phyloP scores from a whole-genome alignment of 2,113 vertebrate species.

The Rhinoderma darwinii region DNA sequence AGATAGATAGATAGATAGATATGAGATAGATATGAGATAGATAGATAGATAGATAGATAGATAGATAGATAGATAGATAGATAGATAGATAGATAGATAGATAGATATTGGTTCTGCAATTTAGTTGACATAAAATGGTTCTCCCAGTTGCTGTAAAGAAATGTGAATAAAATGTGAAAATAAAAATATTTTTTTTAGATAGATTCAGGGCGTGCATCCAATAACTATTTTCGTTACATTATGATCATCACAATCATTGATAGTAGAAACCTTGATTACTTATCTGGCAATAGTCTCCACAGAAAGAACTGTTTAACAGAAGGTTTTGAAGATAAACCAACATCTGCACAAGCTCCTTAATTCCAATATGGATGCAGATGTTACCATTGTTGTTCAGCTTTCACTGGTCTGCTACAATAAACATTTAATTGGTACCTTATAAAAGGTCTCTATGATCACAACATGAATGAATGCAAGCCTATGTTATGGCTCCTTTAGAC shows the following conservation, averaged over 20 bases:
- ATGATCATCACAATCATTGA: neutral
- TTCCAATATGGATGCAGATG: slow-evolving; percentile 43
- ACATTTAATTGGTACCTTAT: slow-evolving; percentile 50
- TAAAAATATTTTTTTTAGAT: too few species aligned
- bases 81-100: too few species aligned
- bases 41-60: too few species aligned
- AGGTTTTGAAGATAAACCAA: slow-evolving; percentile 30
- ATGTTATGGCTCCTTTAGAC: slow-evolving; percentile 37
- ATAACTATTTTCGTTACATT: neutral
- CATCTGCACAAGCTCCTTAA: slow-evolving; percentile 36
- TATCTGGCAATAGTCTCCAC: neutral
- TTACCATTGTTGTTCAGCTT: slow-evolving; percentile 41
- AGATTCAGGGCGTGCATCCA: neutral
- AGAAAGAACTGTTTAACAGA: slow-evolving; percentile 8
- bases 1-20: too few species aligned
- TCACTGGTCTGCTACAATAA: slow-evolving; percentile 39
- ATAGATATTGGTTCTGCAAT: too few species aligned
- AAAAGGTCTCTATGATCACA: slow-evolving; percentile 38
- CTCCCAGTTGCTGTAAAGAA: too few species aligned
- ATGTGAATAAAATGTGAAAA: too few species aligned
- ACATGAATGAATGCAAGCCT: slow-evolving; percentile 22
- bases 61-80: too few species aligned
- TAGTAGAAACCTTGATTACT: neutral
- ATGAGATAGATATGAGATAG: too few species aligned
- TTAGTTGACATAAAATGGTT: too few species aligned